These are phyloP conservation scores for Pterois miles DNA, from an alignment of 2,797 vertebrate species.

Conservation along the genomic window DNA sequence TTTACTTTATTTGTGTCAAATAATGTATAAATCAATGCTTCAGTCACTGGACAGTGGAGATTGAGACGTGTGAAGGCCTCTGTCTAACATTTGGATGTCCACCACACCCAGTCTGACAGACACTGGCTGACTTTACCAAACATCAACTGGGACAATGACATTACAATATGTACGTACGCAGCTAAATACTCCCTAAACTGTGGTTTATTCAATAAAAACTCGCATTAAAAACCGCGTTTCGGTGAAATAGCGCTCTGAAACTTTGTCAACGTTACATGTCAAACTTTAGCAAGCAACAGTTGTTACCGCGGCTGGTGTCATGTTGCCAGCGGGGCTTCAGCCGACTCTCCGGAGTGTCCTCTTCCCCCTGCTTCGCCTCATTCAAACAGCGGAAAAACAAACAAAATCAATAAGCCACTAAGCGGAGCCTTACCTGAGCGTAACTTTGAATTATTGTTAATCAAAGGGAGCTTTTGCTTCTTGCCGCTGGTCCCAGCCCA, in stretches of 20 bases:
- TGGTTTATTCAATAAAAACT: neutral
- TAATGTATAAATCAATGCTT: slow-evolving; percentile 13
- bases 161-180: neutral
- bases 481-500: slow-evolving; percentile 78
- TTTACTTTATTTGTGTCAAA: neutral
- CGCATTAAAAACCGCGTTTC: neutral
- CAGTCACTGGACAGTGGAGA: neutral
- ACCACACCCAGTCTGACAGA: slow-evolving; percentile 81
- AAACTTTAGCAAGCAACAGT: slow-evolving; percentile 79
- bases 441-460: slow-evolving; percentile 60
- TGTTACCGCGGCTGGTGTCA: slow-evolving; percentile 70
- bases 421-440: slow-evolving; percentile 79
- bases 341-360: neutral
- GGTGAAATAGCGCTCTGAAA: neutral
- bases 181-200: neutral
- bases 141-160: slow-evolving; percentile 24
- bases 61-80: slow-evolving; percentile 54
- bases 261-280: slow-evolving; percentile 48
- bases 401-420: neutral
- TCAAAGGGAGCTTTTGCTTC: slow-evolving; percentile 51
- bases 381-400: neutral
- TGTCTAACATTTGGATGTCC: slow-evolving; percentile 44
- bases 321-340: slow-evolving; percentile 54
- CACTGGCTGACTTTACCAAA: slow-evolving; percentile 41
- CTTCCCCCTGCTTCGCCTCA: neutral